These are phyloP conservation scores for Mythimna impura DNA, from an alignment of 2,888 invertebrate genomes.

Conservation along the genomic window DNA sequence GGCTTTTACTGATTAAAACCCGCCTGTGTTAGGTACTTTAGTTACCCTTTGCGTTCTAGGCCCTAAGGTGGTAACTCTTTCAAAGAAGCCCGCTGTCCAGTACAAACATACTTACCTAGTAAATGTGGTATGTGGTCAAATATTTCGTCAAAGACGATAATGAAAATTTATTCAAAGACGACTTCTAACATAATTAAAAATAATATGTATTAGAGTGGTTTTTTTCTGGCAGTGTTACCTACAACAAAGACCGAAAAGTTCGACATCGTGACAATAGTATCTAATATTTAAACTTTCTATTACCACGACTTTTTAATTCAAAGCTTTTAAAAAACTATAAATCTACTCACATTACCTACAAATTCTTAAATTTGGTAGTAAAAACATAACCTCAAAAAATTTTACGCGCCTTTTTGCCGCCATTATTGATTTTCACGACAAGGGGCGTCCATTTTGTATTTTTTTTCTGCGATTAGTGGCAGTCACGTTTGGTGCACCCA, in stretches of 20 bases:
- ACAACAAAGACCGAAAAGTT: neutral
- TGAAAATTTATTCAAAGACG: too few species aligned
- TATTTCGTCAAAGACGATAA: too few species aligned
- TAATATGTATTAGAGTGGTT: too few species aligned
- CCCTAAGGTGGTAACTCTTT: too few species aligned
- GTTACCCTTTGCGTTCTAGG: too few species aligned
- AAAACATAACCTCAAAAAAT: slow-evolving; percentile 47
- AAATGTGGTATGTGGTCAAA: too few species aligned
- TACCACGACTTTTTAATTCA: neutral
- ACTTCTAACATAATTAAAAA: neutral
- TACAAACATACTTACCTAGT: too few species aligned
- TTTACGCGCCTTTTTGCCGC: slow-evolving; percentile 44
- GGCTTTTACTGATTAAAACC: too few species aligned
- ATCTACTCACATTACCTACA: neutral
- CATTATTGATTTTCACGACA: slow-evolving; percentile 59
- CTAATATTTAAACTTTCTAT: slow-evolving; percentile 24
- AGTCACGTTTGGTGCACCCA: slow-evolving; percentile 64
- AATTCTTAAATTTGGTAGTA: slow-evolving; percentile 1
- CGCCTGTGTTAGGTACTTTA: too few species aligned
- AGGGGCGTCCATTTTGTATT: slow-evolving; percentile 49
- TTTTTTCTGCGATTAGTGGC: slow-evolving; percentile 56
- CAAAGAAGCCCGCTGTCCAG: too few species aligned
- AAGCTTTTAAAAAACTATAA: slow-evolving; percentile 1
- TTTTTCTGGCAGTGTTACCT: neutral
- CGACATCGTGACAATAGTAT: slow-evolving; percentile 3